These are phyloP conservation scores for Crenichthys baileyi DNA, from an alignment of 2,797 vertebrate genomes.

Conservation along the genomic window DNA sequence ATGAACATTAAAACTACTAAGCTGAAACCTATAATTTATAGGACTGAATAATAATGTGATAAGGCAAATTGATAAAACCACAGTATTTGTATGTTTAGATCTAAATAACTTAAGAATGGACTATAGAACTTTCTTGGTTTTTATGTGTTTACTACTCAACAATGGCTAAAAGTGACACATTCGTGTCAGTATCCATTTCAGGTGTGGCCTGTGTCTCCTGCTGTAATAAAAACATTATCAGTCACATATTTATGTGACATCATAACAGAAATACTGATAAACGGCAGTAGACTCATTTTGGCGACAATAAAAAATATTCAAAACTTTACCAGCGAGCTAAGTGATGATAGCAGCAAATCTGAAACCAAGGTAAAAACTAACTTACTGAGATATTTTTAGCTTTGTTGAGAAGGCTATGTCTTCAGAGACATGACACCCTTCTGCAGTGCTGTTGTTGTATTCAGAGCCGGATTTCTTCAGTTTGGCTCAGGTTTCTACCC, in stretches of 20 bases:
- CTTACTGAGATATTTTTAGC: neutral
- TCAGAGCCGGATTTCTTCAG: conserved; percentile 14
- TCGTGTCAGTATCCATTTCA: neutral
- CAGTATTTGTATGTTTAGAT: neutral
- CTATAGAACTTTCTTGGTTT: neutral
- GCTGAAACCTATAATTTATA: no score
- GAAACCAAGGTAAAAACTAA: neutral
- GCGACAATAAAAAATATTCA: neutral
- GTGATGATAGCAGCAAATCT: neutral
- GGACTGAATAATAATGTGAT: no score
- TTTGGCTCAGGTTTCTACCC: conserved; percentile 12
- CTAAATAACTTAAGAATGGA: neutral
- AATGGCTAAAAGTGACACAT: neutral
- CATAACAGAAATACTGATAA: neutral
- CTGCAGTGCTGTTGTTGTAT: neutral
- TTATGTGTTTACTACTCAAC: neutral
- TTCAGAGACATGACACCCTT: neutral
- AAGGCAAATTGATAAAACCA: no score
- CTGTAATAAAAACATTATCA: neutral
- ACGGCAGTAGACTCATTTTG: neutral
- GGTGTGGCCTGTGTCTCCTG: neutral
- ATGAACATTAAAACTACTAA: no score
- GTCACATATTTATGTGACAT: neutral
- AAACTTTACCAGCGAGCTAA: neutral
- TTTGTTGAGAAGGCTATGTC: neutral